phyloP scores from a whole-genome alignment of 2,113 vertebrate species.

The Athene noctua region DNA sequence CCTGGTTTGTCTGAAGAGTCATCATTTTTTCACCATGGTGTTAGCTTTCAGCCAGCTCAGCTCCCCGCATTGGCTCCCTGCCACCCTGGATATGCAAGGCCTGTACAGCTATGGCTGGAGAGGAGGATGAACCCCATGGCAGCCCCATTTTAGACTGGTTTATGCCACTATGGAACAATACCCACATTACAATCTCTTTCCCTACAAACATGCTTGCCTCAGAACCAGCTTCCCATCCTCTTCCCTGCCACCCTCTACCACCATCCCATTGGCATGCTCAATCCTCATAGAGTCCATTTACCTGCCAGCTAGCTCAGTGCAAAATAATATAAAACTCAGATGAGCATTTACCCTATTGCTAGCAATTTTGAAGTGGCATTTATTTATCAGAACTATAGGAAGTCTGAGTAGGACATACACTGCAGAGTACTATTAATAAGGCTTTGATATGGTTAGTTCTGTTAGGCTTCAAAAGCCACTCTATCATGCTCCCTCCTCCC shows the following conservation, averaged over 20 bases:
- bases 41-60: not conserved
- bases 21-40: fast-evolving
- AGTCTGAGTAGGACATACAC: not conserved
- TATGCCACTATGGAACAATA: not conserved
- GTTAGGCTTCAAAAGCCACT: not conserved
- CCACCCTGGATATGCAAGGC: not conserved
- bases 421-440: not conserved
- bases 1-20: not conserved
- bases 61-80: not conserved
- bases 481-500: no score
- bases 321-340: not conserved
- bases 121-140: not conserved
- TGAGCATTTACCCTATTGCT: not conserved
- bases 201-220: not conserved
- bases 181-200: not conserved
- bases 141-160: not conserved
- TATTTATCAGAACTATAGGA: not conserved
- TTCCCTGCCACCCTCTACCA: not conserved
- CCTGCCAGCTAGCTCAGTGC: not conserved
- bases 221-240: not conserved
- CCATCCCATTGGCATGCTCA: fast-evolving
- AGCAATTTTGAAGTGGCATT: not conserved
- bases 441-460: not conserved
- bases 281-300: not conserved
- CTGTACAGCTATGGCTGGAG: not conserved